phyloP scores from a whole-genome alignment of 2,888 invertebrate genomes.

The Heliconius erato region DNA sequence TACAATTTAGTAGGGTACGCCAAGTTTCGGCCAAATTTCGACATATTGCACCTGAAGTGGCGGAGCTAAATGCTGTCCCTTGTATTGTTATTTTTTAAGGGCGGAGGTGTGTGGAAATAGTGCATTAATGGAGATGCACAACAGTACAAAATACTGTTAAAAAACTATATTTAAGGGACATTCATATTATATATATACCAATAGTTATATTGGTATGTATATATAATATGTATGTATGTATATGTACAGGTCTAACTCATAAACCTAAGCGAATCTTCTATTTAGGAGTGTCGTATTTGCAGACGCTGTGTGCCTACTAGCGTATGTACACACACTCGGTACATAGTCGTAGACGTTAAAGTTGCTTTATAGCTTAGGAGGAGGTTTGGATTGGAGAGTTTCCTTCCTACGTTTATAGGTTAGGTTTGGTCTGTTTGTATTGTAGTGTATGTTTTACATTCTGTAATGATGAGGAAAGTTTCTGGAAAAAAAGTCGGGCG shows the following conservation, averaged over 20 bases:
- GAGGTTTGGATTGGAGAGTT: constrained; percentile 6
- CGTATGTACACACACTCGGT: not conserved
- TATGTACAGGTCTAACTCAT: not conserved
- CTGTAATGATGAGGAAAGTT: not conserved
- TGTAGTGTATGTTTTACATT: not conserved
- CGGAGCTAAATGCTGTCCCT: too few relatives aligned
- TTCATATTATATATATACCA: too few relatives aligned
- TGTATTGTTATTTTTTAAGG: too few relatives aligned
- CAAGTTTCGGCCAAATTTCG: too few relatives aligned
- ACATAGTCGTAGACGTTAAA: constrained; percentile 16
- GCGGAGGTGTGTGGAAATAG: too few relatives aligned
- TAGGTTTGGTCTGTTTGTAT: not conserved
- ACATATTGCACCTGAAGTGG: too few relatives aligned
- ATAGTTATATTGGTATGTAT: too few relatives aligned
- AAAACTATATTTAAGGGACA: too few relatives aligned
- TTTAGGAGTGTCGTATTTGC: constrained; percentile 28
- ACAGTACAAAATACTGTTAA: too few relatives aligned
- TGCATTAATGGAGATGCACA: too few relatives aligned
- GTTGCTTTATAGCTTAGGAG: not conserved
- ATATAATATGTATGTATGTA: not conserved
- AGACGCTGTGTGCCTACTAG: not conserved
- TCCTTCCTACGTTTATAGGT: not conserved
- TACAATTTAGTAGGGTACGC: too few relatives aligned
- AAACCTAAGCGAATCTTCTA: constrained; percentile 3
- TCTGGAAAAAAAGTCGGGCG: not conserved